phyloP scores from a whole-genome alignment of 2,113 vertebrate species.

The Perognathus longimembris region DNA sequence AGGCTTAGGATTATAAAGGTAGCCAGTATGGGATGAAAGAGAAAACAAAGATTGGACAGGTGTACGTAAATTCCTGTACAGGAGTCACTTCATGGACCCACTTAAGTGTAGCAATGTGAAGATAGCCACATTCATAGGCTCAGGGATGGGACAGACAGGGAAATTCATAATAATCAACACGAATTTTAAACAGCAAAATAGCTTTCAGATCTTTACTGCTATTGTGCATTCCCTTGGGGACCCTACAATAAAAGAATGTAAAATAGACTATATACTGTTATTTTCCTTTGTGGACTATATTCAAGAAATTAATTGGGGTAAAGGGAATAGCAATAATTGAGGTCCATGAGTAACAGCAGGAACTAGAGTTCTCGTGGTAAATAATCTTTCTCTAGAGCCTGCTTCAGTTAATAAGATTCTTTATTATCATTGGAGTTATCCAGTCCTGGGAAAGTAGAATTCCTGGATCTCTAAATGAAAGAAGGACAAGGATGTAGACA shows the following conservation, averaged over 20 bases:
- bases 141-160: neutral
- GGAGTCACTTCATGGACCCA: neutral
- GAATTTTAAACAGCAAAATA: conserved; percentile 10
- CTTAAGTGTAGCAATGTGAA: neutral
- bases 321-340: conserved; percentile 33
- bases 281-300: conserved; percentile 30
- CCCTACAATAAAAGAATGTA: conserved; percentile 11
- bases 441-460: neutral
- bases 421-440: neutral
- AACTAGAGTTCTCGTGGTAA: conserved; percentile 25
- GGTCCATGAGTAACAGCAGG: neutral
- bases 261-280: neutral
- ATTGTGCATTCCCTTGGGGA: neutral
- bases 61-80: neutral
- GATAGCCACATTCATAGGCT: neutral
- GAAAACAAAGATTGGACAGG: neutral
- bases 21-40: neutral
- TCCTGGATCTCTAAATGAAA: neutral
- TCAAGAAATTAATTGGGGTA: conserved; percentile 53
- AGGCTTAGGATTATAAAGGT: neutral
- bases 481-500: neutral
- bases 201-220: conserved; percentile 26
- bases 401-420: conserved; percentile 43
- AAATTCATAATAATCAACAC: neutral
- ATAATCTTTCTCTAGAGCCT: conserved; percentile 35